Percentiles rank a stretch among this genome's conserved stretches.
phyloP scores from a whole-genome alignment of 2,797 vertebrate species.

The Anolis apletophallus region DNA sequence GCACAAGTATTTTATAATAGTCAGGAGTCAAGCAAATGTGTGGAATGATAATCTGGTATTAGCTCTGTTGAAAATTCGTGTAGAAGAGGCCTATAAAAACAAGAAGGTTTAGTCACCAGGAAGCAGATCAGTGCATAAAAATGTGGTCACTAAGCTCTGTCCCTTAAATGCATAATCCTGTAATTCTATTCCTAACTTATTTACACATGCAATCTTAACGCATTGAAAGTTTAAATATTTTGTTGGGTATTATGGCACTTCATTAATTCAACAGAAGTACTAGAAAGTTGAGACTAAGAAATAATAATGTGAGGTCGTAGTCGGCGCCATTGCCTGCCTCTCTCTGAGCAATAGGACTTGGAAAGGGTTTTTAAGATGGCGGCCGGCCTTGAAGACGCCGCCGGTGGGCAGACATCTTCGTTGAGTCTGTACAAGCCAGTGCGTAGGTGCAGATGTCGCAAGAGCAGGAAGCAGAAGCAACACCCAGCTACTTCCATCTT shows the following conservation, averaged over 20 bases:
- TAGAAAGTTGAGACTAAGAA: conserved; percentile 9
- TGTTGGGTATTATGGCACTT: background rate
- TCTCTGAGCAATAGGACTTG: too few relatives aligned
- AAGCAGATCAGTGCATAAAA: background rate
- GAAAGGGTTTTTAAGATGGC: too few relatives aligned
- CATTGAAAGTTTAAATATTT: background rate
- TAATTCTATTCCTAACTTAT: background rate
- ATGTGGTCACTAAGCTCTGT: background rate
- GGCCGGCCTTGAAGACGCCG: too few relatives aligned
- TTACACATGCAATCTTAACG: background rate
- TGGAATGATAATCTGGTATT: background rate
- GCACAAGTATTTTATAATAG: background rate
- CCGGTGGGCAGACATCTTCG: too few relatives aligned
- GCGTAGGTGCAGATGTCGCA: too few relatives aligned
- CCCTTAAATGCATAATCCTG: background rate
- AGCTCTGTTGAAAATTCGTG: background rate
- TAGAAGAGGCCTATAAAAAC: background rate
- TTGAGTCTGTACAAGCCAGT: too few relatives aligned
- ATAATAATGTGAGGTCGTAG: background rate
- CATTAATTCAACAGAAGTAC: background rate
- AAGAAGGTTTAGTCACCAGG: background rate
- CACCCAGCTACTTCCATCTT: too few relatives aligned
- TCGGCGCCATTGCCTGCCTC: too few relatives aligned
- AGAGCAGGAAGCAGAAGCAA: too few relatives aligned
- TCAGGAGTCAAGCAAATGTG: background rate